Base-by-base conservation (phyloP, 2,888 invertebrate species). In the Temnothorax ravouxi region DNA sequence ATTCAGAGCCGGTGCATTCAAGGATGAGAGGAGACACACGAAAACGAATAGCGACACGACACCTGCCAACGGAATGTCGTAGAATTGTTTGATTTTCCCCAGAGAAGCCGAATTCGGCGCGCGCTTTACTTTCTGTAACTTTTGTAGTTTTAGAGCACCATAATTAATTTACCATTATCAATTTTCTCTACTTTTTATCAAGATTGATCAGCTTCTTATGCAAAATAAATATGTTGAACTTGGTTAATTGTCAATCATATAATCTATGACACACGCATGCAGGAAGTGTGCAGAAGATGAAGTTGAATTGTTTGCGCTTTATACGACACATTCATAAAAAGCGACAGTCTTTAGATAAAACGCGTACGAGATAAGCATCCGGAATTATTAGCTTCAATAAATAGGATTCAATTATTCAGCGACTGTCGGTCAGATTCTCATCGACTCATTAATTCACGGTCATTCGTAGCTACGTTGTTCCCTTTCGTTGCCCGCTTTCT, bases 361-460 rank as follows among this genome's bases (percentile, higher is more conserved):
- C 50, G 25, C 15, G n/a, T 56, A 1, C 9, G 64, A 56, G 67
- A 67, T 67, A 56, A 67, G 44, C 5, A 54, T 67, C 29, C 3
- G 21, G 67, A 69, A 18, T 69, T 59, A 69, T 69, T 44, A 21
- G 47, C 38, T 67, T 66, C 38, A 59, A 29, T 3, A 29, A 47
- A 80, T 47, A 21, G 44, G 38, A 47, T 47, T 69, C 67, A 44
- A 67, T 77, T 54, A 44, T 41, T 54, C 69, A 56, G 44, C 34
- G 54, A 13, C 3, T 21, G 29, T 38, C 38, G 44, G 29, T 44
- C 21, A 29, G 6, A 79, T 34, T 69, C 67, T 64, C n/a, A n/a
- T n/a, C 38, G n/a, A n/a, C 25, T 66, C 67, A 44, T 56, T 77
- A 29, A 56, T 67, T 77, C 79, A 79, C 77, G 77, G 54, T 38